These are phyloP conservation scores for Adelosebastes latens DNA, from an alignment of 2,797 vertebrate genomes.

Conservation along the genomic window DNA sequence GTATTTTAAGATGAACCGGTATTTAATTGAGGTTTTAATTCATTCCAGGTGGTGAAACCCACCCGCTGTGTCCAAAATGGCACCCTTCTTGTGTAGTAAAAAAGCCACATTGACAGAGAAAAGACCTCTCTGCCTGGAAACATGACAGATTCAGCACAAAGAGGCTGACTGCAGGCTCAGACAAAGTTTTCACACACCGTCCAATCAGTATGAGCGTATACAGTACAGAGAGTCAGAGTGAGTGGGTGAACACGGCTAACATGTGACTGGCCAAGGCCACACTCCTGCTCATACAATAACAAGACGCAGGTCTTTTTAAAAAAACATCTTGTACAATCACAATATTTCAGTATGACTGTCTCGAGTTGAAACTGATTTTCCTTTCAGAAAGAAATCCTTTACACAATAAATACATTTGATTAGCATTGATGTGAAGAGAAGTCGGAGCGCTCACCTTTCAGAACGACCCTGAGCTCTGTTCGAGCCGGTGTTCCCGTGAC, in stretches of 20 bases:
- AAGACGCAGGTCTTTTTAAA: not conserved
- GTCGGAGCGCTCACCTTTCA: constrained; percentile 84
- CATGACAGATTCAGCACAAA: not conserved
- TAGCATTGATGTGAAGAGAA: not conserved
- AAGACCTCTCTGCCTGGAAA: constrained; percentile 18
- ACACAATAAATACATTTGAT: not conserved
- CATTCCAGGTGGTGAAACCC: not conserved
- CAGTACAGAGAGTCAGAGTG: not conserved
- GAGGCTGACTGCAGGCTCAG: not conserved
- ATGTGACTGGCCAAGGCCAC: not conserved
- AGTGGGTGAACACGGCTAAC: constrained; percentile 7
- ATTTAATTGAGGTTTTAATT: not conserved
- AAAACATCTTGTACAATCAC: not conserved
- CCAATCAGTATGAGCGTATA: not conserved
- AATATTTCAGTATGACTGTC: not conserved
- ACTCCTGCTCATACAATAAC: not conserved
- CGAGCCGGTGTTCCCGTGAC: constrained; percentile 83
- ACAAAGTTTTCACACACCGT: not conserved
- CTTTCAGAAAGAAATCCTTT: not conserved
- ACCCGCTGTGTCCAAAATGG: not conserved
- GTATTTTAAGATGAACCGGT: not conserved
- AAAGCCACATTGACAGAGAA: not conserved
- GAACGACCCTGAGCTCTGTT: constrained; percentile 89
- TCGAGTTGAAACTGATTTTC: not conserved
- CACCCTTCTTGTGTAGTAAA: not conserved